Evolutionary conservation across 2,797 vertebrate species (phyloP).

Genomic region (Myotis findleyi): DNA sequence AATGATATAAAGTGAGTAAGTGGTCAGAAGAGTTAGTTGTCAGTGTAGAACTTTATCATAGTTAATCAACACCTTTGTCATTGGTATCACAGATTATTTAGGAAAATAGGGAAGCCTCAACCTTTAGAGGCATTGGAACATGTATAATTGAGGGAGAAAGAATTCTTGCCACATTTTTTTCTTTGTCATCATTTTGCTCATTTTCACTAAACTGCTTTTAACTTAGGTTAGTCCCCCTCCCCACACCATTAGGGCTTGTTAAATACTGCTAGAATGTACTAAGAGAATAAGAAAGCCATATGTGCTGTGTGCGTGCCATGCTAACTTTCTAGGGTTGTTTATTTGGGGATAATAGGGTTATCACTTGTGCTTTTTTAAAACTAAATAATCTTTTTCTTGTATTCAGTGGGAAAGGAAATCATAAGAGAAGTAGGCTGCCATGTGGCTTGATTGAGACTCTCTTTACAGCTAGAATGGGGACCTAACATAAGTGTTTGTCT

Average conservation of each 20-base stretch:
- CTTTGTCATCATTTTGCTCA: neutral
- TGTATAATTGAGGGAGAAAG: neutral
- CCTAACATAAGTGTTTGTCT: neutral
- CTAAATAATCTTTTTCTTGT: neutral
- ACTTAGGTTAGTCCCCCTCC: neutral
- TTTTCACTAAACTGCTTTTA: neutral
- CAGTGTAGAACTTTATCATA: neutral
- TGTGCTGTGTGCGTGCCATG: neutral
- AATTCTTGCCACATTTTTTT: neutral
- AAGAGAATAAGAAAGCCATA: neutral
- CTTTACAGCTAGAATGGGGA: neutral
- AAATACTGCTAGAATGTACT: neutral
- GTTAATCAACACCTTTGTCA: neutral
- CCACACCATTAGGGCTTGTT: neutral
- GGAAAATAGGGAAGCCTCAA: neutral
- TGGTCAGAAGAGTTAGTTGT: neutral
- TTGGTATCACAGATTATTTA: neutral
- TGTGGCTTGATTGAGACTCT: neutral
- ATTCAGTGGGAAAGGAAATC: neutral
- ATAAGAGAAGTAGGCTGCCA: neutral
- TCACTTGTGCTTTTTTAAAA: slow-evolving; percentile 1
- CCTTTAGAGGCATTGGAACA: neutral
- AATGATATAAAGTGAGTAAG: neutral
- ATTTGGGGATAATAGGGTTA: neutral
- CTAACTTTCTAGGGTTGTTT: neutral